Base-by-base conservation (phyloP, 2,888 invertebrate genomes). In the Syritta pipiens region DNA sequence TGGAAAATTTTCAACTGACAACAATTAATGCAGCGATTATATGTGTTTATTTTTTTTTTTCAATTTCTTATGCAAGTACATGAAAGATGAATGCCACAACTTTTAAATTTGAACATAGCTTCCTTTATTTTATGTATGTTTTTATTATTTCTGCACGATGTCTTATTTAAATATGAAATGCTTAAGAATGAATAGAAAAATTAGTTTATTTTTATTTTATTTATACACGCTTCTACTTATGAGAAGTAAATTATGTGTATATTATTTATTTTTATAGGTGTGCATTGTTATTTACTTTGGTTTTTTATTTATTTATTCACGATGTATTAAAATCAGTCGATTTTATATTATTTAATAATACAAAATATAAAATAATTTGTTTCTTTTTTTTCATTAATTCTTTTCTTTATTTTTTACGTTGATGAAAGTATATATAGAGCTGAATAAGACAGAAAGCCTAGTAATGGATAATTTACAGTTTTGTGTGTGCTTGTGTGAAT, bases 261-360 rank as follows among this genome's bases (percentile, higher is more conserved):
- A 76, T 49, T 53, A 57, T 57, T 17, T 42, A 51, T 17, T 14
- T 17, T 9, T 17, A 7, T 37, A 37, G 37, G 24, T 55, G 62
- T 44, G 53, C 48, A 69, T 74, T 60, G 20, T 53, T 44, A 20
- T 14, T 26, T 26, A 22, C 14, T 30, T 57, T 19, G 4, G 12
- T 17, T 26, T 48, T 24, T 35, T 44, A 17, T 68, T 28, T 71
- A 59, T 51, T 71, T 59, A 32, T 63, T 51, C 37, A 63, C 69
- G 57, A 71, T 65, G 53, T 71, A 65, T 77, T 77, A 59, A 77
- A 77, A 77, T 77, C 77, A 77, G 77, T 77, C 77, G 72, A 77
- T 77, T 77, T 77, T 72, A 76, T 76, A 76, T 76, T 76, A 77
- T 77, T 77, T 71, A 53, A 77, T 77, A 77, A 77, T 77, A 77